Conservation (phyloP, 2,888 invertebrate species). For the Caenorhabditis macrosperma region DNA sequence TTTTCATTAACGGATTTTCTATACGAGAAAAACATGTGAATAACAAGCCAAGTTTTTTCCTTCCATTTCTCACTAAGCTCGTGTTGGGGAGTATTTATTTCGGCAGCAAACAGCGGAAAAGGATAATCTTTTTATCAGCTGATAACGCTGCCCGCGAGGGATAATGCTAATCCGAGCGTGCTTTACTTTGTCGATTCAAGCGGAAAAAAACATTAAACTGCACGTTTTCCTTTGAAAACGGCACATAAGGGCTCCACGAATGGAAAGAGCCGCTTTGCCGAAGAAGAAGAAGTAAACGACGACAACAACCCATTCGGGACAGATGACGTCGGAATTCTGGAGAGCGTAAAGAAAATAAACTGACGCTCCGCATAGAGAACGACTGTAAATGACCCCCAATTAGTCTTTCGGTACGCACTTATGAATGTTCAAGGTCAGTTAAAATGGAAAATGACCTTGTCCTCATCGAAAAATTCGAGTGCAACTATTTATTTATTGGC, state of each 20-base stretch:
- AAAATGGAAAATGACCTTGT: slow-evolving; percentile 4
- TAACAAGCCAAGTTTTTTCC: neutral
- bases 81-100: neutral
- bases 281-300: neutral
- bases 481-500: neutral
- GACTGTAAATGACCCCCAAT: neutral
- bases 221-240: neutral
- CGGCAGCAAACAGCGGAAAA: neutral
- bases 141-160: too few relatives aligned
- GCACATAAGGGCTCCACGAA: neutral
- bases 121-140: neutral
- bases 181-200: neutral
- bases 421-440: neutral
- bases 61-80: too few relatives aligned
- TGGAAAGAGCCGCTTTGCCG: neutral
- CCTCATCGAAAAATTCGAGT: slow-evolving; percentile 7
- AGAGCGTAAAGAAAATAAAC: neutral
- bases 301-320: neutral
- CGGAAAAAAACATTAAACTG: neutral
- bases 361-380: too few relatives aligned
- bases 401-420: neutral
- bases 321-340: slow-evolving; percentile 15
- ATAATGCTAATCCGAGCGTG: neutral
- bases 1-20: neutral
- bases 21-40: neutral